Conservation (phyloP, 2,888 invertebrate genomes). For the Ochlodes sylvanus region DNA sequence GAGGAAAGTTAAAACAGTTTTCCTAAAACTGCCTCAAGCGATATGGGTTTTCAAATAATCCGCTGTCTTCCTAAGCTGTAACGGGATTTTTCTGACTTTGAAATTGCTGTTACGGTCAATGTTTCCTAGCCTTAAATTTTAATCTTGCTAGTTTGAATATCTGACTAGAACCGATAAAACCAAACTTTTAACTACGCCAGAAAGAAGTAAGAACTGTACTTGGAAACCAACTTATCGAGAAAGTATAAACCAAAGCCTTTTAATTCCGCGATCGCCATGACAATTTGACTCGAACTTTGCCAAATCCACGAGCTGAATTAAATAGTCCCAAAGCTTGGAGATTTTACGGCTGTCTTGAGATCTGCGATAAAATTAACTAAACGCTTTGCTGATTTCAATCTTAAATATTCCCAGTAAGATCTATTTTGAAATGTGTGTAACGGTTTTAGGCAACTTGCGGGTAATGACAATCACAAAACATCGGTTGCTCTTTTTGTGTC, state of each 20-base stretch:
- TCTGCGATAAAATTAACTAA: conserved; percentile 51
- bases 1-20: no score
- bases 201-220: conserved; percentile 25
- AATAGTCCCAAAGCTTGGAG: conserved; percentile 51
- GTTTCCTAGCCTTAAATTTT: background rate
- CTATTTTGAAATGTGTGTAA: conserved; percentile 41
- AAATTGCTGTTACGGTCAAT: background rate
- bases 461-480: conserved; percentile 61
- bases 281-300: conserved; percentile 43
- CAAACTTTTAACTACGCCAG: conserved; percentile 20
- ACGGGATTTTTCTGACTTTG: no score
- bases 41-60: no score
- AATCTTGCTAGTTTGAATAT: background rate
- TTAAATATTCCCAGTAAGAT: conserved; percentile 38
- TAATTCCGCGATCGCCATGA: conserved; percentile 40
- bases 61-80: no score
- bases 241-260: conserved; percentile 37
- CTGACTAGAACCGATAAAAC: conserved; percentile 23
- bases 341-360: conserved; percentile 57
- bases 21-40: no score
- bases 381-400: conserved; percentile 41
- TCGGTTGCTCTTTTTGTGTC: conserved; percentile 47
- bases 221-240: conserved; percentile 30
- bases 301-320: conserved; percentile 56
- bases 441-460: conserved; percentile 43